Evolutionary conservation across 2,888 invertebrate genomes (phyloP), one percentile per base, ranked within the genome.

Genomic region (Plebejus argus): DNA sequence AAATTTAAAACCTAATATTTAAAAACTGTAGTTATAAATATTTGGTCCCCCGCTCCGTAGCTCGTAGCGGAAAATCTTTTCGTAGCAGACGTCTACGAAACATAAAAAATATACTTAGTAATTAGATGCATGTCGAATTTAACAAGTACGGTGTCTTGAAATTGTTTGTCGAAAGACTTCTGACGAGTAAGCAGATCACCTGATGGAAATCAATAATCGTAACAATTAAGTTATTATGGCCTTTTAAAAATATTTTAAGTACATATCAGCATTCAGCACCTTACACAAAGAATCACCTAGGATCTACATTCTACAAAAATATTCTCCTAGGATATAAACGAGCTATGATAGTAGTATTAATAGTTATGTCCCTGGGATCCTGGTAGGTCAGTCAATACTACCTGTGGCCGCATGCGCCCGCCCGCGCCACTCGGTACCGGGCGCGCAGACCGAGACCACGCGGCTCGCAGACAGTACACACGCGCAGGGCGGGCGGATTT

Each of bases 351-450:
- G 28, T 71, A 71, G 18, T 74, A 74, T 49, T 28, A 74, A 23
- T 74, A 74, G 74, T 15, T 28, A 74, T 28, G 45, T 49, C 18
- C 45, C 49, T 49, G 74, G 74, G 81, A 83, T 80, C 82, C 82
- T 82, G 81, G 81, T 78, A 80, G 82, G 81, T 89, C 86, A 85
- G 87, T 90, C 90, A 89, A 90, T 90, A 90, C 77, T 77, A 80
- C 83, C 85, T 88, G 88, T 90, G 87, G 81, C 79, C 74, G 74
- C 74, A 49, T 49, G 49, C 49, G 45, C 45, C 23, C 12, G 20
- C 12, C 74, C 45, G 23, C 12, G 20, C 12, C 74, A 74, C 53
- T 49, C 28, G 74, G 23, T n/a, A 49, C 53, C 53, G 18, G 74
- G 23, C 15, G 18, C 74, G 12, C 20, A 49, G 53, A 28, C 28